A percentile compares a stretch with the other conserved stretches of the same genome.
Conservation (phyloP, 2,797 vertebrate genomes). For the Garrulus glandarius region DNA sequence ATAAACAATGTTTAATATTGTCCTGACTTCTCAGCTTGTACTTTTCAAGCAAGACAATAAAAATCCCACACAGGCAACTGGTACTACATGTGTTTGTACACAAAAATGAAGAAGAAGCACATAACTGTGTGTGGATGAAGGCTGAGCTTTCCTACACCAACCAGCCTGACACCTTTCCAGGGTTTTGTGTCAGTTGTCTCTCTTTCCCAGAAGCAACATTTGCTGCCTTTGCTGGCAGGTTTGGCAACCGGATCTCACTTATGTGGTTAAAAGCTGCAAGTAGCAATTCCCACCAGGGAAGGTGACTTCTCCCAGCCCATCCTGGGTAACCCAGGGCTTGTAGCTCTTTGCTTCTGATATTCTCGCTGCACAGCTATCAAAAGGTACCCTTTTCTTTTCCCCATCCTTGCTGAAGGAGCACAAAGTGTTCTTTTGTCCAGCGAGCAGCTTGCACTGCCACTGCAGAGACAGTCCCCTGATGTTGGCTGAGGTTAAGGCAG, state of each 20-base stretch:
- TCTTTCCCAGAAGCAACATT: not conserved
- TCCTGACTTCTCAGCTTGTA: not conserved
- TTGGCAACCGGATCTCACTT: not conserved
- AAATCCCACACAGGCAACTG: not conserved
- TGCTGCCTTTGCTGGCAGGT: not conserved
- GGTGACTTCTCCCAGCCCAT: not conserved
- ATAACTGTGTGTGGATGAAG: not conserved
- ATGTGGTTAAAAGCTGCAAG: not conserved
- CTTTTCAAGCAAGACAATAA: not conserved
- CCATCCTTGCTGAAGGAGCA: accelerated
- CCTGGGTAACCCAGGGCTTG: not conserved
- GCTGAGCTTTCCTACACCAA: not conserved
- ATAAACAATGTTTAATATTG: not conserved
- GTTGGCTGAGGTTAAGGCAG: not conserved
- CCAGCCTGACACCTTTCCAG: not conserved
- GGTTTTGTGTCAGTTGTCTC: not conserved
- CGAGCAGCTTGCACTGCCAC: accelerated
- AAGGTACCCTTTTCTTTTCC: not conserved
- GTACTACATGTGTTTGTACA: not conserved
- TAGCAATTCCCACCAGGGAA: not conserved
- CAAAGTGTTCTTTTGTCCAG: accelerated
- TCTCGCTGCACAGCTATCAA: not conserved
- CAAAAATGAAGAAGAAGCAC: not conserved
- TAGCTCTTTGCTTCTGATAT: not conserved
- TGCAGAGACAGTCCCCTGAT: not conserved